These are phyloP conservation scores for Pipistrellus pipistrellus DNA, from an alignment of 2,797 vertebrate species.

Conservation along the genomic window DNA sequence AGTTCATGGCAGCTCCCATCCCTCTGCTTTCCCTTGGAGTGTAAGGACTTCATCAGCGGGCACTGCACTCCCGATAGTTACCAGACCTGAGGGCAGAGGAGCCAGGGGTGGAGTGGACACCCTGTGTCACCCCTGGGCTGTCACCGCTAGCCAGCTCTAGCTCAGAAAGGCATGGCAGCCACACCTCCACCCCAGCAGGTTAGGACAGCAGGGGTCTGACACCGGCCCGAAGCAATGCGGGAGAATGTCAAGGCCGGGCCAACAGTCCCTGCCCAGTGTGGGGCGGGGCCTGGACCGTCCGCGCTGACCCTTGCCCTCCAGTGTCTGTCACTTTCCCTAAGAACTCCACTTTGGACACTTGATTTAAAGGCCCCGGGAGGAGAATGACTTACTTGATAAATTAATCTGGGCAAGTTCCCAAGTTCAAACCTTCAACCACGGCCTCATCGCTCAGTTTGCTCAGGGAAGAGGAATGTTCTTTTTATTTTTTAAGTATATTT, in stretches of 20 bases:
- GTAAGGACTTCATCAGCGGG: neutral
- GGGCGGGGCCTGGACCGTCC: neutral
- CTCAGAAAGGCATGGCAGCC: neutral
- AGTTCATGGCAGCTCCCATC: neutral
- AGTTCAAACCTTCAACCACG: neutral
- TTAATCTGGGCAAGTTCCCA: conserved; percentile 35
- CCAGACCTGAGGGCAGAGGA: neutral
- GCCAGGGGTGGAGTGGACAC: neutral
- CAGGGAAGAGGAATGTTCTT: conserved; percentile 2
- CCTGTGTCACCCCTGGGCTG: neutral
- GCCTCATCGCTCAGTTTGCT: conserved; percentile 19
- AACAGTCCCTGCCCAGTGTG: neutral
- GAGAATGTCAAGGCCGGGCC: neutral
- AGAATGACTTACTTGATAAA: conserved; percentile 3
- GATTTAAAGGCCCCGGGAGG: neutral
- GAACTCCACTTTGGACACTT: neutral
- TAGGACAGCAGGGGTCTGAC: neutral
- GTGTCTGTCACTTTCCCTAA: neutral
- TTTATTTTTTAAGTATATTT: no score
- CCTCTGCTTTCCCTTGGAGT: neutral
- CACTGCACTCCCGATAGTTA: neutral
- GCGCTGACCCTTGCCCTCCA: neutral
- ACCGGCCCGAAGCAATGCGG: neutral
- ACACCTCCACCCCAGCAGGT: neutral
- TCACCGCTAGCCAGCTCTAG: neutral